Base-by-base conservation (phyloP, 2,888 invertebrate species). In the Synanthedon tipuliformis region DNA sequence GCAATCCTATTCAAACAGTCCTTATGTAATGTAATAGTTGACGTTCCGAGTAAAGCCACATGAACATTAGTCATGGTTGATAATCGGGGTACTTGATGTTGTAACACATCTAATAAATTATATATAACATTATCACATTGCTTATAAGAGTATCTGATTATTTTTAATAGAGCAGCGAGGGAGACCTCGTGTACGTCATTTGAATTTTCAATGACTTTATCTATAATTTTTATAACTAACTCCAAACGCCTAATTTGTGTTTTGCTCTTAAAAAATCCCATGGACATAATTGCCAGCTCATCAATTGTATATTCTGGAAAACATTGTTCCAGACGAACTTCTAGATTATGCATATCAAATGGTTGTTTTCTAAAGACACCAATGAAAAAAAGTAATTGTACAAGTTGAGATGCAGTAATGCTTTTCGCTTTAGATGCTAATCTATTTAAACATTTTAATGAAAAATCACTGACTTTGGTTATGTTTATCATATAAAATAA, bases 191-290 rank as follows among this genome's bases (percentile, higher is more conserved):
- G 89, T 11, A 93, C 81, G 3, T 68, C 77, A 18, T 88, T 73
- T 15, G 89, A 64, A 57, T 90, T 80, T 8, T 80, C 68, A n/a
- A 83, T 82, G 0, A 91, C 69, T 64, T 81, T 87, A 2, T 78
- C 59, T 41, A 92, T 89, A 1, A 92, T 81, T 52, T 81, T 79
- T 3, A 77, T 62, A 0, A 91, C 52, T 48, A 93, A 63, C 0
- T 73, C 66, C 3, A 69, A 59, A 69, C 81, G 89, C 57, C 89
- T 87, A 51, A 95, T 85, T 13, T 85, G 89, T 1, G 90, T 92
- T 77, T 91, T 89, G 13, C 91, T 92, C 81, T 94, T 94, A 64
- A 95, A 95, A 71, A 93, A 94, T 0, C 92, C 94, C 90, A 93
- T 91, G 4, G 92, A 89, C 61, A 93, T 88, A 12, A 95, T 88